A percentile compares a stretch with the other conserved stretches of the same genome.
Conservation (phyloP, 2,888 invertebrate species). For the Monoplex corrugatus region DNA sequence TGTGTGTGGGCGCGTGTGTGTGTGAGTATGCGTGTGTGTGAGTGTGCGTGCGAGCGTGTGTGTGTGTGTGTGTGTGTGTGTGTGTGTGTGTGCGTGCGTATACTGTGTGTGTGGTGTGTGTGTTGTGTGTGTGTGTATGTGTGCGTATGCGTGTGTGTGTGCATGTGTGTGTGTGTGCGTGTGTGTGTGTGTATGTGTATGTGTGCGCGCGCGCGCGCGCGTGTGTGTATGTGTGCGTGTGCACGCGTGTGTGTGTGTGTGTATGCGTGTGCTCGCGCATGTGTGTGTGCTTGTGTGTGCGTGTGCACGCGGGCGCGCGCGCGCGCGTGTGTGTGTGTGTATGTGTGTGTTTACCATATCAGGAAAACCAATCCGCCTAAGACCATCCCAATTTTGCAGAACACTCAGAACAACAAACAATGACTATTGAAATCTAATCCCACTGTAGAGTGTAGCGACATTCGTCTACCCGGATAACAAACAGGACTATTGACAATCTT, state of each 20-base stretch:
- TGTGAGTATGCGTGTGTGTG: background rate
- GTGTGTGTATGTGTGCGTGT: background rate
- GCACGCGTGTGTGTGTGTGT: conserved; percentile 16
- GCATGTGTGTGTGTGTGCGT: conserved; percentile 23
- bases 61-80: conserved; percentile 14
- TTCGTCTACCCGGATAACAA: no score
- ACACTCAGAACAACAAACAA: background rate
- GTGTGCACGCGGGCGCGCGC: background rate
- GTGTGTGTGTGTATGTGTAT: conserved; percentile 23
- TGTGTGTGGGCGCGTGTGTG: background rate
- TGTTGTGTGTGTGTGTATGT: background rate
- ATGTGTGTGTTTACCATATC: background rate
- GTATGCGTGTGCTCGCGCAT: background rate
- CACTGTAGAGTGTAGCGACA: no score
- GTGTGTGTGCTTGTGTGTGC: conserved; percentile 8
- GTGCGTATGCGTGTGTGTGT: background rate
- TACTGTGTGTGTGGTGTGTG: background rate
- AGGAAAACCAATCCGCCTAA: background rate
- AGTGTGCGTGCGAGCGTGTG: background rate
- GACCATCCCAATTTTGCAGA: background rate
- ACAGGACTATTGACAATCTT: no score
- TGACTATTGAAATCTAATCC: no score
- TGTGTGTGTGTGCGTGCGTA: background rate
- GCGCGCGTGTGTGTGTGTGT: background rate
- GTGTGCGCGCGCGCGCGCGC: background rate